Conservation (phyloP, 37 sponge, comb jelly and placozoan species). For the Mnemiopsis leidyi region DNA sequence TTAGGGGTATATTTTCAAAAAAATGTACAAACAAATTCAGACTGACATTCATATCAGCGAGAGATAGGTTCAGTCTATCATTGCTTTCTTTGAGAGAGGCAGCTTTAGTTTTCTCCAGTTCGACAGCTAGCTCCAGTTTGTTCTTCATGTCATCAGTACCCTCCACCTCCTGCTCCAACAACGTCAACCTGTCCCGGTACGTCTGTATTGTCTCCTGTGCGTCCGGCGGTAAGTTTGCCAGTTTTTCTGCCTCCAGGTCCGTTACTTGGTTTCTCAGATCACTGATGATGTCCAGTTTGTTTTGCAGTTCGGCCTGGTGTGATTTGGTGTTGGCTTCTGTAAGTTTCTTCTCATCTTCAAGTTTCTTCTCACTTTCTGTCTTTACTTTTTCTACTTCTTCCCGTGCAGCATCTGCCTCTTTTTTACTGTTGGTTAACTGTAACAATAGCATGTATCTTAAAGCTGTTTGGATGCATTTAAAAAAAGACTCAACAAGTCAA, state of each 20-base stretch:
- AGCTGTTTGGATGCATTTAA: too few relatives aligned
- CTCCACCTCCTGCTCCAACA: constrained; percentile 26
- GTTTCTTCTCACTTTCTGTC: neutral
- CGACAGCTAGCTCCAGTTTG: constrained; percentile 42
- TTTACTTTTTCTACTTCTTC: neutral
- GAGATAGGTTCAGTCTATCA: neutral
- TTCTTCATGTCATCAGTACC: neutral
- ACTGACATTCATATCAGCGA: neutral
- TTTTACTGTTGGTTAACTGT: neutral
- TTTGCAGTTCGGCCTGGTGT: neutral
- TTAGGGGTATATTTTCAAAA: too few relatives aligned
- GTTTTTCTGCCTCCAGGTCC: constrained; percentile 34
- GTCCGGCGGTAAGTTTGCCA: constrained; percentile 22
- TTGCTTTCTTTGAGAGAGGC: neutral
- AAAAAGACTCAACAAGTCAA: neutral
- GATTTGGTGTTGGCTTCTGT: constrained; percentile 19
- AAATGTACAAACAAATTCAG: too few relatives aligned
- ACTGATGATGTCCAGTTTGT: constrained; percentile 11
- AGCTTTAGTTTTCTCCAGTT: constrained; percentile 28
- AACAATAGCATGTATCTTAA: neutral
- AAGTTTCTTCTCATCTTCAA: constrained; percentile 41
- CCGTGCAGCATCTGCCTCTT: neutral
- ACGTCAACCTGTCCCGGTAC: constrained; percentile 43
- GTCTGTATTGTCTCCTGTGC: constrained; percentile 60
- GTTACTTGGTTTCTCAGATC: constrained; percentile 16